phyloP scores from a whole-genome alignment of 2,113 vertebrate species.

The Chascanopsetta lugubris region DNA sequence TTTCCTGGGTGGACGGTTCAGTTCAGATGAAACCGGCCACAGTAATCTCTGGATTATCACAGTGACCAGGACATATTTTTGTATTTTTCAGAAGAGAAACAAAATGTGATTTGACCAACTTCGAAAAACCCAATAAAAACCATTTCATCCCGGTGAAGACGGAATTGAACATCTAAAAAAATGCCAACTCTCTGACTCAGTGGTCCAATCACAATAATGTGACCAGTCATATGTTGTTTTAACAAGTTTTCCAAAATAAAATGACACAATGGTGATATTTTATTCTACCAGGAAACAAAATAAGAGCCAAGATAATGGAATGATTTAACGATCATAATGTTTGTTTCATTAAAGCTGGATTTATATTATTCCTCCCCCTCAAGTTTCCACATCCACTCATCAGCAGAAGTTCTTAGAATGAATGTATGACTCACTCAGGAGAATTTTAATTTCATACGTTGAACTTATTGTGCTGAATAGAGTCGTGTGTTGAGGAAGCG shows the following conservation, averaged over 20 bases:
- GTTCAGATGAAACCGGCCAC: neutral
- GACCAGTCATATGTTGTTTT: slow-evolving; percentile 4
- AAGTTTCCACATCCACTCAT: neutral
- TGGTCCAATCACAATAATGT: neutral
- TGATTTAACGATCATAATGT: slow-evolving; percentile 3
- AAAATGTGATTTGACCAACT: neutral
- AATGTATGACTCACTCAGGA: neutral
- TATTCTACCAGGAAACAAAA: slow-evolving; percentile 4
- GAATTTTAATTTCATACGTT: too few species aligned
- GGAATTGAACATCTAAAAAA: slow-evolving; percentile 5
- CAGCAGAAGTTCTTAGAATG: neutral
- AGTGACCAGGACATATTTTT: neutral
- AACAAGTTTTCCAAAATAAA: slow-evolving; percentile 1
- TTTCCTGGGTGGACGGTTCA: neutral
- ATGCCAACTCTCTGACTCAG: neutral
- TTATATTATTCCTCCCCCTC: neutral
- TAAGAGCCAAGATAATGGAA: neutral
- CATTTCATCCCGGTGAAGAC: too few species aligned
- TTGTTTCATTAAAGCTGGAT: neutral
- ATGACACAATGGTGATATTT: neutral
- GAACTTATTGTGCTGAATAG: slow-evolving; percentile 3
- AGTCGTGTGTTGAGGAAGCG: slow-evolving; percentile 2
- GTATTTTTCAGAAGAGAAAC: neutral
- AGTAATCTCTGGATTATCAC: neutral
- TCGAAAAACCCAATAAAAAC: neutral